Base-by-base conservation (phyloP, 2,797 vertebrate genomes). In the Pipistrellus pygmaeus region DNA sequence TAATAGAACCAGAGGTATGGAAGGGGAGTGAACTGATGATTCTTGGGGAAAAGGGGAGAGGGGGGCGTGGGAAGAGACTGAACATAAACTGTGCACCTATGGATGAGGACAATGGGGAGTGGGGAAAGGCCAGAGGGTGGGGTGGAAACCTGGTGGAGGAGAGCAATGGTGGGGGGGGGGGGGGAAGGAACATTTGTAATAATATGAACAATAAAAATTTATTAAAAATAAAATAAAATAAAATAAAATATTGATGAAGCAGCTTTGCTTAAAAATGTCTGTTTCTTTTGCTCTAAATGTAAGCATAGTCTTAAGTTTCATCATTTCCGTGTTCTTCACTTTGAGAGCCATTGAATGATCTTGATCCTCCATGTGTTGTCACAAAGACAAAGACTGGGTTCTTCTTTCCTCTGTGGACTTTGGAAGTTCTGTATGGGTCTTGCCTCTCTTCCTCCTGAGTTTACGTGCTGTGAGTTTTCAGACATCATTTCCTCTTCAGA, bases 231-330 rank as follows among this genome's bases (percentile, higher is more conserved):
- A n/a, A n/a, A n/a, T n/a, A n/a, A n/a, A n/a, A n/a, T n/a, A n/a
- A n/a, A n/a, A n/a, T n/a, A 53, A 95, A 64, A 51, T 78, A 92
- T 71, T 82, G 41, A 44, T 32, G 83, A 78, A 90, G 4, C 7
- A 17, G 14, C 25, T 80, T 93, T 55, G 14, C 35, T 44, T 85
- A 73, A 76, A 81, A 78, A 32, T 48, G 7, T 71, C 20, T 46
- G 2, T 41, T 73, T 60, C 15, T 44, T 69, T 64, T 21, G 12
- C 15, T 84, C 6, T 55, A 30, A 85, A 66, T 53, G 23, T 75
- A 92, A 89, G n/a, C 1, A 1, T 69, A n/a, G 14, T 21, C 30
- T 84, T 93, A 80, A 27, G 21, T 88, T 57, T 68, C 55, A 35
- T 69, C 66, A 72, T 73, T 88, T 75, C 32, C 1, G 17, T 88